A percentile compares a stretch with the other conserved stretches of the same genome.
Evolutionary conservation across 2,113 vertebrate genomes (phyloP).

Genomic region (Gobio gobio): DNA sequence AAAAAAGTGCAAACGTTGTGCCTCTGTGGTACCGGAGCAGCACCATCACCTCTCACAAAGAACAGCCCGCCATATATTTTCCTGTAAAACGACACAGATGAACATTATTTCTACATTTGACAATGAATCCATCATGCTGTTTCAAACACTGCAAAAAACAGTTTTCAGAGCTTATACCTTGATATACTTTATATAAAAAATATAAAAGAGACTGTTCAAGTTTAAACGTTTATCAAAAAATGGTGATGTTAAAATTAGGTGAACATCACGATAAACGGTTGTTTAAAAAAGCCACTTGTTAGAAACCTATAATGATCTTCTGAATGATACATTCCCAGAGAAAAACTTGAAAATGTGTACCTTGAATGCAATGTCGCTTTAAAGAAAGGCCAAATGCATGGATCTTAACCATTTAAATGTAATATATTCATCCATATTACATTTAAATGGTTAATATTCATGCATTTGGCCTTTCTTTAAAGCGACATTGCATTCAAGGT

Average conservation of each 20-base stretch:
- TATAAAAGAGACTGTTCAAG: no score
- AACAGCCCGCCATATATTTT: slow-evolving; percentile 80
- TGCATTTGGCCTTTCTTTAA: no score
- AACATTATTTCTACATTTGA: not conserved
- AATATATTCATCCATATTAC: not conserved
- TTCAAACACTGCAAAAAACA: not conserved
- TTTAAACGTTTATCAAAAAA: no score
- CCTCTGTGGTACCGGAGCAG: not conserved
- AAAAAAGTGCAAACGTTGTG: slow-evolving; percentile 63
- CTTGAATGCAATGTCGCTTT: no score
- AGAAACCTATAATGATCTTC: not conserved
- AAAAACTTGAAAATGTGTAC: no score
- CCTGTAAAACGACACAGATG: slow-evolving; percentile 62
- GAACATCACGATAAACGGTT: not conserved
- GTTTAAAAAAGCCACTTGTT: not conserved
- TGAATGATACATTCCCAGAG: not conserved
- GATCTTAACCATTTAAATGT: no score
- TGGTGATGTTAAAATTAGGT: not conserved
- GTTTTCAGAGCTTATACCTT: not conserved
- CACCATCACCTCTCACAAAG: slow-evolving; percentile 65
- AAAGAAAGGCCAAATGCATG: no score
- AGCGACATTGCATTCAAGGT: no score
- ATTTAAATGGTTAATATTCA: not conserved
- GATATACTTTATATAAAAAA: not conserved
- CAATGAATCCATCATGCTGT: not conserved